Base-by-base conservation (phyloP, 2,888 invertebrate species). In the Dicycla oo region DNA sequence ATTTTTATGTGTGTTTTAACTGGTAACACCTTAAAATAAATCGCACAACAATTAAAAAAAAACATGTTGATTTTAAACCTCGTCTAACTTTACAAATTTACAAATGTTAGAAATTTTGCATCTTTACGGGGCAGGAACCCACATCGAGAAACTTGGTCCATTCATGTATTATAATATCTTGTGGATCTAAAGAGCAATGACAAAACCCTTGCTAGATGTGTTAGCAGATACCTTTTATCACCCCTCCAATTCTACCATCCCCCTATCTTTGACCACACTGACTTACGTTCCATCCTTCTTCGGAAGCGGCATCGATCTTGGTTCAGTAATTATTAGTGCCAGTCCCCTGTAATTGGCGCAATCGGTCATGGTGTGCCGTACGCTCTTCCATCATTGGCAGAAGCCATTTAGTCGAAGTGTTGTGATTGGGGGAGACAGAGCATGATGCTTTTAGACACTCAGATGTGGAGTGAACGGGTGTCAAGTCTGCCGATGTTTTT, bases 281-380 rank as follows among this genome's bases (percentile, higher is more conserved):
- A 80, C 71, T 65, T 68, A 73, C 51, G 54, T 56, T 56, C 74
- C 81, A 85, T 87, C 85, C 79, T 80, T 84, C 86, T 86, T 79
- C 43, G 34, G 65, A 67, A 72, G 73, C 75, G 67, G 73, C 85
- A 90, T 90, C 91, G 80, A 86, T 90, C 90, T 90, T 87, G 62
- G 84, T 80, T 70, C 81, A 78, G 83, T 87, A 88, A 90, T 88
- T 86, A 88, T 84, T 78, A 81, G 73, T 73, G 82, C 73, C 77
- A 81, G 72, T 61, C 69, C 73, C 69, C 68, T 58, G 74, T 88
- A 88, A 89, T 88, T 89, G 85, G 81, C 49, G 74, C 75, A 75
- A 88, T 89, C 87, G 80, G 81, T 89, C 89, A 88, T 73, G 71
- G 62, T 60, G 58, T 64, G 45, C 58, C 66, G 73, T 61, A 54